Evolutionary conservation across 2,797 vertebrate species (phyloP), one percentile per base, ranked within the genome.

Genomic region (Notolabrus celidotus): DNA sequence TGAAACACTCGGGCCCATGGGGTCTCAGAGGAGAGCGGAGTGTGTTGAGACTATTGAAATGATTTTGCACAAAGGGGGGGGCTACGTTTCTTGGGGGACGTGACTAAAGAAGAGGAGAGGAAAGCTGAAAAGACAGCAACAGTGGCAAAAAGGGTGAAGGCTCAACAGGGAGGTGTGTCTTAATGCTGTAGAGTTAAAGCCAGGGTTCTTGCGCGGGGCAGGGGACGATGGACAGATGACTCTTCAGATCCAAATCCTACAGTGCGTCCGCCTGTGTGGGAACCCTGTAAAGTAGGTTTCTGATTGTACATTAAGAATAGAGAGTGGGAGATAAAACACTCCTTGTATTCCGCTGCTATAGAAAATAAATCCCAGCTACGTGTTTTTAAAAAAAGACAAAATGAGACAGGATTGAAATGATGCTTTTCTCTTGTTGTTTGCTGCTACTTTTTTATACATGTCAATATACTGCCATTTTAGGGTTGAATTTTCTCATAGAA

Each of bases 401-500:
- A 64, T 71, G 61, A 27, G 46, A 71, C 23, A 81, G 67, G 77
- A 87, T 86, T 93, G 90, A 94, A 92, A 90, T 89, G 90, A 96
- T 96, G 92, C 94, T 96, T 95, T 92, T 94, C 88, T 93, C 90
- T 91, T 95, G 92, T 95, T 95, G 95, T 97, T 97, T 98, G 97
- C 97, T 99, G 97, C 97, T 99, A 98, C 95, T 92, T 92, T 95
- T 81, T 71, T 81, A 80, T 84, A 88, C 68, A 94, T 95, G 96
- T 97, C 95, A 95, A 94, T 96, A 94, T 96, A 95, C 94, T 96
- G 96, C 96, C 96, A 95, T 96, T 95, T 94, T 96, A 94, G 93
- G 92, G 92, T 92, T 95, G 93, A 95, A 96, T 97, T 96, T 97
- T 97, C 96, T 97, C 94, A 94, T 97, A 98, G 96, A 96, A 96